Percentiles rank a stretch among this genome's conserved stretches.
phyloP scores from a whole-genome alignment of 92 coral and sea anemone species.

The Porites evermanni region DNA sequence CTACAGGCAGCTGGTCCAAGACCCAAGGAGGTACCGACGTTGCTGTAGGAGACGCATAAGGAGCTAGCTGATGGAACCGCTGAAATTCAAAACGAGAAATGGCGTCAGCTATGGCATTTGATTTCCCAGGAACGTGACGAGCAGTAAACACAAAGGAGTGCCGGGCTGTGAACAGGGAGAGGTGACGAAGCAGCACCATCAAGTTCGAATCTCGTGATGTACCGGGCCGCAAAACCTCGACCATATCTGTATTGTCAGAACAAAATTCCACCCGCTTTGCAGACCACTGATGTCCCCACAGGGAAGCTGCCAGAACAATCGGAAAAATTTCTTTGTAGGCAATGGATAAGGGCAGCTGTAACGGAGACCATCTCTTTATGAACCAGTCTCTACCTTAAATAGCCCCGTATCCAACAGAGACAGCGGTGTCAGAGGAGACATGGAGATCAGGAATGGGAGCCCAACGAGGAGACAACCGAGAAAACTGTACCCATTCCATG shows the following conservation, averaged over 20 bases:
- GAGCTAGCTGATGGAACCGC: conserved; percentile 16
- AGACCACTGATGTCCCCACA: conserved; percentile 5
- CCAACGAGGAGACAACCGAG: conserved; percentile 4
- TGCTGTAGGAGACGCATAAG: not conserved
- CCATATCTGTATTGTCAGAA: conserved; percentile 18
- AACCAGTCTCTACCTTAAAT: conserved; percentile 15
- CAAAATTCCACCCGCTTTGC: not conserved
- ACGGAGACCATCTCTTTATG: conserved; percentile 8
- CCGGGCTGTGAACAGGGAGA: not conserved
- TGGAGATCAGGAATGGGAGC: conserved; percentile 27
- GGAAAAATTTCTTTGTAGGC: conserved; percentile 31
- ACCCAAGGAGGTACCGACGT: not conserved
- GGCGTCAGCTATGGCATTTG: conserved; percentile 16
- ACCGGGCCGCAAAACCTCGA: conserved; percentile 1
- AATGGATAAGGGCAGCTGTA: not conserved
- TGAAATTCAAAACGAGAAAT: conserved; percentile 27
- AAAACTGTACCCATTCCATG: conserved; percentile 28
- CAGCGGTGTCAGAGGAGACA: conserved; percentile 34
- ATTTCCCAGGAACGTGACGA: not conserved
- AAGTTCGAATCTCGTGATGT: conserved; percentile 18
- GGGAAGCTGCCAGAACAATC: not conserved
- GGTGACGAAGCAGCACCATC: not conserved
- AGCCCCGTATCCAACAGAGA: conserved; percentile 30
- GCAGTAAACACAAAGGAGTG: not conserved
- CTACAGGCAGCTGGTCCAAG: conserved; percentile 3